Base-by-base conservation (phyloP, 1,140 invertebrate genomes). In the Drosophila nigrodunni region DNA sequence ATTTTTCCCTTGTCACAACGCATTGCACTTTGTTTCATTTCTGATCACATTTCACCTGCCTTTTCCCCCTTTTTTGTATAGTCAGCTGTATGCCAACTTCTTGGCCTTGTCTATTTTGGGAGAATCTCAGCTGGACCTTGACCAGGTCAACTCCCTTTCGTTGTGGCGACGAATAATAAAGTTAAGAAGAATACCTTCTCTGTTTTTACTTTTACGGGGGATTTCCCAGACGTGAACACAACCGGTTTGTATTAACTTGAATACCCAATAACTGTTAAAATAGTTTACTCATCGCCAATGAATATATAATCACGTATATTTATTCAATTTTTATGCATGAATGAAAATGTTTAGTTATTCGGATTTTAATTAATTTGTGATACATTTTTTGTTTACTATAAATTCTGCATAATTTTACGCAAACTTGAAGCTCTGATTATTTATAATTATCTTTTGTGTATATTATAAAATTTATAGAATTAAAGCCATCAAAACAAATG, bases 1-100 rank as follows among this genome's bases (percentile, higher is more conserved):
- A 66, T 82, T 82, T 81, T 82, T 77, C 58, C 65, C 77, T 81
- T 82, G 79, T 80, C 64, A 70, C 47, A 49, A 9, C 41, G 43
- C 15, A 25, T 44, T 6, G 9, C 15, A 18, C 15, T 54, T 30
- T 25, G 25, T 11, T 30, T 43, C 3, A n/a, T 3, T 43, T 43
- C 11, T 30, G 3, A 8, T 21, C 3, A 13, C 0, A n/a, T 43
- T 30, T 30, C 1, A 8, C 9, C 39, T 41, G 1, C 39, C 10
- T 11, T 41, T 2, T 5, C 5, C 41, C 6, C 13, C 41, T 43
- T 43, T 2, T n/a, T 43, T 43, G 2, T n/a, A 10, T 11, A 41
- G 13, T 15, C 7, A 52, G 50, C n/a, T 13, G 13, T 34, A 13
- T 11, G 11, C 30, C n/a, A n/a, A 52, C n/a, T 30, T 7, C 21